Percentiles rank a stretch among this genome's conserved stretches.
Evolutionary conservation across 2,888 invertebrate species (phyloP).

Genomic region (Prenolepis imparis): DNA sequence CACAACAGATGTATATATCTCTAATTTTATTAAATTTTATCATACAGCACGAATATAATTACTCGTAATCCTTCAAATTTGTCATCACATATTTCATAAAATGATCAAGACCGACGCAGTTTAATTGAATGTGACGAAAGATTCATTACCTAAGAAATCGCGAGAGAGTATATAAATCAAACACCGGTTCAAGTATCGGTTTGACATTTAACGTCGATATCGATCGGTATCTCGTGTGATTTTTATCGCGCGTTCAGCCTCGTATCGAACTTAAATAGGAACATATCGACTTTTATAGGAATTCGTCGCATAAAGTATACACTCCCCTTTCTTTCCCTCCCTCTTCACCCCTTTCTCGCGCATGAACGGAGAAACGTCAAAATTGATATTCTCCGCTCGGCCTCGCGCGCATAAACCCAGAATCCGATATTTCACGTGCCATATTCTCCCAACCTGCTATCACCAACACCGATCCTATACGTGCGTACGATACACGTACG

Average conservation of each 20-base stretch:
- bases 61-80: not conserved
- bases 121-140: conserved; percentile 1
- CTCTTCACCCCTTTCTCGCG: conserved; percentile 16
- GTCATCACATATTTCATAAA: not conserved
- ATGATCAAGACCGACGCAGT: not conserved
- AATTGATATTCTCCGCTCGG: conserved; percentile 85
- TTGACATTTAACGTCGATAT: conserved; percentile 66
- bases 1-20: not conserved
- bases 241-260: conserved; percentile 81
- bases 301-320: conserved; percentile 38
- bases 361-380: conserved; percentile 79
- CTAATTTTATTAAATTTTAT: not conserved
- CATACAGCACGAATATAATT: not conserved
- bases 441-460: conserved; percentile 69
- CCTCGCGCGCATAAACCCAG: conserved; percentile 81
- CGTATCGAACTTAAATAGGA: conserved; percentile 83
- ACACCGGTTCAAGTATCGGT: conserved; percentile 28
- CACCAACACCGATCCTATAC: conserved; percentile 47
- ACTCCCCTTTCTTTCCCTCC: not conserved
- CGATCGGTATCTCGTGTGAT: conserved; percentile 82
- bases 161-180: conserved; percentile 39
- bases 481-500: conserved; percentile 38
- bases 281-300: conserved; percentile 81
- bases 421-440: conserved; percentile 83
- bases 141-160: conserved; percentile 3